Evolutionary conservation across 2,113 vertebrate species (phyloP).

Genomic region (Tychaedon coryphoeus): DNA sequence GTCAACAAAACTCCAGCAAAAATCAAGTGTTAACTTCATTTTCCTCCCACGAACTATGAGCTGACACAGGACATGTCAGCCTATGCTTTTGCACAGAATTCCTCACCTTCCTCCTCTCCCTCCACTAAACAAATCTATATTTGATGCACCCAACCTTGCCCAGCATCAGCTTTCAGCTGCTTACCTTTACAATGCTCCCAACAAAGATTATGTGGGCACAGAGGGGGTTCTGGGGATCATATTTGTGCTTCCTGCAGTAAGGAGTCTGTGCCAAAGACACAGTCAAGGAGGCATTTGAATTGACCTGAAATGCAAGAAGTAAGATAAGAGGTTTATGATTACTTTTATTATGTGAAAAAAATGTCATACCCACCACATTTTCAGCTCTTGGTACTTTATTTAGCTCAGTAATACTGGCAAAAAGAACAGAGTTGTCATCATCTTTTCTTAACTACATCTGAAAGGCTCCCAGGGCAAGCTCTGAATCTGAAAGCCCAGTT

Average conservation of each 20-base stretch:
- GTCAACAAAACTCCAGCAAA: not conserved
- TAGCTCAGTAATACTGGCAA: not conserved
- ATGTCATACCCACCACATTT: not conserved
- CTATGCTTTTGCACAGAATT: not conserved
- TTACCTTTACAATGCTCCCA: slow-evolving; percentile 84
- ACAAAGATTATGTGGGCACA: slow-evolving; percentile 90
- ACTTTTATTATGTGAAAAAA: not conserved
- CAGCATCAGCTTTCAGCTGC: not conserved
- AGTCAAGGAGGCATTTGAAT: slow-evolving; percentile 83
- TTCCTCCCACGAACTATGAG: not conserved
- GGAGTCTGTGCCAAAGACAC: slow-evolving; percentile 91
- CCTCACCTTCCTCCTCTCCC: not conserved
- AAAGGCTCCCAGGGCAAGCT: not conserved
- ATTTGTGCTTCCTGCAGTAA: slow-evolving; percentile 83
- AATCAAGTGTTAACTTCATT: not conserved
- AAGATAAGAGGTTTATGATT: not conserved
- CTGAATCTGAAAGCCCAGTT: not conserved
- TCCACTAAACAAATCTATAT: not conserved
- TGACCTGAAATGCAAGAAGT: slow-evolving; percentile 74
- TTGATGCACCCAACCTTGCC: not conserved
- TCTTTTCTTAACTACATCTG: not conserved
- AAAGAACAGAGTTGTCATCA: not conserved
- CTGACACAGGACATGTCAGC: not conserved
- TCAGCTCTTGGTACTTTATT: not conserved
- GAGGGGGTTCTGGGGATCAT: slow-evolving; percentile 91